phyloP scores from a whole-genome alignment of 2,888 invertebrate genomes.

The Ptilodon capucinus region DNA sequence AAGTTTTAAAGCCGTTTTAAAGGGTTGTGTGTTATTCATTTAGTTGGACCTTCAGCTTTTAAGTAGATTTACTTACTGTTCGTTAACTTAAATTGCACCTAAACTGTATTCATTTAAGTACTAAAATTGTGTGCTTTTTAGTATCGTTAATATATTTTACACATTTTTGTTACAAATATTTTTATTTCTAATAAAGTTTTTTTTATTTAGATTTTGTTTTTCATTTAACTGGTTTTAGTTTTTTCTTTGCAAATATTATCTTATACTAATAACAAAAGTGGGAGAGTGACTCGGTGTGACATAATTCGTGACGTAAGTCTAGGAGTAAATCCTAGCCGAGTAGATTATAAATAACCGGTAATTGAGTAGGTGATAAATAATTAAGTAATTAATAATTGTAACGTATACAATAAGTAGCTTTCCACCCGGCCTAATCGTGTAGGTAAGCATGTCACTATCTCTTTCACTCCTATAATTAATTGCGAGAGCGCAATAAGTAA shows the following conservation, averaged over 20 bases:
- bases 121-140: conserved; percentile 42
- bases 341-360: too few species aligned
- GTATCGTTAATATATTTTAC: conserved; percentile 33
- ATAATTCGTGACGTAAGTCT: too few species aligned
- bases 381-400: background rate
- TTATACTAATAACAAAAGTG: too few species aligned
- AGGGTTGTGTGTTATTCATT: too few species aligned
- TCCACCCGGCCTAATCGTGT: conserved; percentile 46
- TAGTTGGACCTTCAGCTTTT: too few species aligned
- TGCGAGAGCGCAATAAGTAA: too few species aligned
- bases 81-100: conserved; percentile 1
- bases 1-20: too few species aligned
- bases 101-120: conserved; percentile 16
- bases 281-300: too few species aligned
- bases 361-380: too few species aligned
- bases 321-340: too few species aligned
- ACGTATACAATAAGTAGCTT: conserved; percentile 33
- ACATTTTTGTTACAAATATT: conserved; percentile 40
- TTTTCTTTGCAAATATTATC: too few species aligned
- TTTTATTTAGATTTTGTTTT: conserved; percentile 40
- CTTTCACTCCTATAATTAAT: background rate
- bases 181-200: conserved; percentile 60
- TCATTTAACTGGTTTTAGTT: conserved; percentile 23
- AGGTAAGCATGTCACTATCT: conserved; percentile 3
- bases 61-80: too few species aligned